A percentile compares a stretch with the other conserved stretches of the same genome.
phyloP scores from a whole-genome alignment of 2,888 invertebrate genomes.

The Liposcelis brunnea region DNA sequence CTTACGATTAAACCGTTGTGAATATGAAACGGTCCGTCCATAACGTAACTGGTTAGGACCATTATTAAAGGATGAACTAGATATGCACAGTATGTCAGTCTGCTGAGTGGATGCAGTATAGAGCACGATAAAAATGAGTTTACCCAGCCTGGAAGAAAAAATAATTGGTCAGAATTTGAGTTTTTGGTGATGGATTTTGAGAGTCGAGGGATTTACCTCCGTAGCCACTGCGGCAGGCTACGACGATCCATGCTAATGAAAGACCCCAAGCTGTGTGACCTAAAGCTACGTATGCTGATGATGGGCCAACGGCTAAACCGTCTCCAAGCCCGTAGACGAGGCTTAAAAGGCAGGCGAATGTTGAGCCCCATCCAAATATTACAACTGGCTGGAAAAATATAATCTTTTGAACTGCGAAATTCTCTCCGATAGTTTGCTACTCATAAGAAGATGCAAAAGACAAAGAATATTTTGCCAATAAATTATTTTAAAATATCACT shows the following conservation, averaged over 20 bases:
- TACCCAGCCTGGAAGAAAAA: constrained; percentile 44
- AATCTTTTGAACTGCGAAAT: too few species aligned
- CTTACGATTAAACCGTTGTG: constrained; percentile 58
- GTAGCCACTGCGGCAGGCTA: constrained; percentile 70
- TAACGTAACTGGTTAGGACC: constrained; percentile 56
- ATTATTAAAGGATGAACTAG: constrained; percentile 72
- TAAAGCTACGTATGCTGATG: constrained; percentile 62
- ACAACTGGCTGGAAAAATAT: constrained; percentile 38
- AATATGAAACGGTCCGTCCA: constrained; percentile 65
- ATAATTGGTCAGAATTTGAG: too few species aligned
- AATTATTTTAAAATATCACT: constrained; percentile 12
- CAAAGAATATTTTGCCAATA: not conserved
- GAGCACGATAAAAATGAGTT: constrained; percentile 67
- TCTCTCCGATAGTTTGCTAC: too few species aligned
- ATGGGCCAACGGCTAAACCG: constrained; percentile 46
- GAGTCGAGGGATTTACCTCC: constrained; percentile 37
- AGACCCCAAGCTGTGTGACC: constrained; percentile 73
- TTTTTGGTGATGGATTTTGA: not conserved
- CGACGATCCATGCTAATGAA: constrained; percentile 63
- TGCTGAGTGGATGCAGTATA: constrained; percentile 70
- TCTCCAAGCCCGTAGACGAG: constrained; percentile 60
- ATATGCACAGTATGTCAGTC: constrained; percentile 89
- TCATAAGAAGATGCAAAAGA: too few species aligned
- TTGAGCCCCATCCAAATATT: constrained; percentile 49
- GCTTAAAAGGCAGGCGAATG: constrained; percentile 46